Conservation (phyloP, 2,888 invertebrate genomes). For the Himalopsyche kuldschensis region DNA sequence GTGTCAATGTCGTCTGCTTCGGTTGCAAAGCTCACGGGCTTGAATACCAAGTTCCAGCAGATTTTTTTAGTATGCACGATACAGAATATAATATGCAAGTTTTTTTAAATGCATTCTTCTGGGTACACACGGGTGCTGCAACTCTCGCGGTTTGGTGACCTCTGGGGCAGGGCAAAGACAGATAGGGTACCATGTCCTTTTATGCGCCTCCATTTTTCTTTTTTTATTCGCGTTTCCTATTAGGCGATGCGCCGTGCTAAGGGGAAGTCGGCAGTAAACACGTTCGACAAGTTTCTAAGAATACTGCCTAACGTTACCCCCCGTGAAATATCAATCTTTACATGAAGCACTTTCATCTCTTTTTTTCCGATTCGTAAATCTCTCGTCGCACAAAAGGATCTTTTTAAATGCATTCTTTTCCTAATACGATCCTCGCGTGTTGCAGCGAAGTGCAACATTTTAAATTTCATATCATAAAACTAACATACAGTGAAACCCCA, state of each 20-base stretch:
- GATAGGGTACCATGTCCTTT: not conserved
- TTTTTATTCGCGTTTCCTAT: not conserved
- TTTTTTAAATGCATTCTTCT: no score
- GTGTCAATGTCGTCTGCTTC: no score
- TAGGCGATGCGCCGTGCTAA: not conserved
- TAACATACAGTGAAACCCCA: no score
- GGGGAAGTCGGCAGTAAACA: not conserved
- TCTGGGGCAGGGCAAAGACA: no score
- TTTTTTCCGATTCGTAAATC: conserved; percentile 27
- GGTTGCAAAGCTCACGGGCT: no score
- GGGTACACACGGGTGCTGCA: no score
- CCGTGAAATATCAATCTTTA: conserved; percentile 13
- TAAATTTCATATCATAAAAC: no score
- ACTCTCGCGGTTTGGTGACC: no score
- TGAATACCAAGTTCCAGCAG: no score
- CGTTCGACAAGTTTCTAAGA: not conserved
- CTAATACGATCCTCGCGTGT: not conserved
- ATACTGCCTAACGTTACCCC: conserved; percentile 3
- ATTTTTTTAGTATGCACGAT: not conserved
- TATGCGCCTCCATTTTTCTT: not conserved
- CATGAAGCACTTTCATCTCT: conserved; percentile 12
- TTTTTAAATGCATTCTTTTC: conserved; percentile 22
- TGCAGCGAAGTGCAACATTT: not conserved
- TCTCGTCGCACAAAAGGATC: conserved; percentile 29
- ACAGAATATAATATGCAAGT: no score